Evolutionary conservation across 53 echinoderm and acorn worm species (phyloP).

Genomic region (Temnopleurus reevesii): DNA sequence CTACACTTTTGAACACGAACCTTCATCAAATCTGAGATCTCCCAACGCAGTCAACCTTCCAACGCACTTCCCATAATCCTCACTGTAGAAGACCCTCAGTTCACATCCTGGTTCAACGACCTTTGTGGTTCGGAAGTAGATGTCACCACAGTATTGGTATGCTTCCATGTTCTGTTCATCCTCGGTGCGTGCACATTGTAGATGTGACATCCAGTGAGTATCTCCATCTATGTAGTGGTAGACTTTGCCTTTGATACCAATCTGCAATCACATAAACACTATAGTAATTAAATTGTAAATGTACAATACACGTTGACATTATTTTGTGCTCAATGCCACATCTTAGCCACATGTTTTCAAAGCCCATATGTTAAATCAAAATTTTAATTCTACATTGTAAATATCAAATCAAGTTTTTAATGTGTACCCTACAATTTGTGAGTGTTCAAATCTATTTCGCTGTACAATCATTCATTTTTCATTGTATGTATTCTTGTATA

Average conservation of each 20-base stretch:
- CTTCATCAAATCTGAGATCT: not conserved
- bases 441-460: too few species aligned
- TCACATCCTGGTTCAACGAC: constrained; percentile 36
- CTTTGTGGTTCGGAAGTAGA: constrained; percentile 39
- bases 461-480: too few species aligned
- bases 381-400: too few species aligned
- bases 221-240: constrained; percentile 28
- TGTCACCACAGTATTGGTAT: constrained; percentile 17
- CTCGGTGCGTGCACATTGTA: not conserved
- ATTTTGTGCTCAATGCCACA: too few species aligned
- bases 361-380: too few species aligned
- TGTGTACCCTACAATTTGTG: too few species aligned
- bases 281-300: not conserved
- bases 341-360: too few species aligned
- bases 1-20: too few species aligned
- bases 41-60: not conserved
- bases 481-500: too few species aligned
- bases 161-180: constrained; percentile 41
- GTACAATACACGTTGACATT: too few species aligned
- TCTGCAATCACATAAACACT: not conserved
- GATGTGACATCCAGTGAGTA: constrained; percentile 23
- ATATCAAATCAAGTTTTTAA: too few species aligned
- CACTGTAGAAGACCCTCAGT: constrained; percentile 20
- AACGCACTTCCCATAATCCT: not conserved
- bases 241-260: not conserved